Conservation (phyloP, 2,888 invertebrate species). For the Idaea straminata region DNA sequence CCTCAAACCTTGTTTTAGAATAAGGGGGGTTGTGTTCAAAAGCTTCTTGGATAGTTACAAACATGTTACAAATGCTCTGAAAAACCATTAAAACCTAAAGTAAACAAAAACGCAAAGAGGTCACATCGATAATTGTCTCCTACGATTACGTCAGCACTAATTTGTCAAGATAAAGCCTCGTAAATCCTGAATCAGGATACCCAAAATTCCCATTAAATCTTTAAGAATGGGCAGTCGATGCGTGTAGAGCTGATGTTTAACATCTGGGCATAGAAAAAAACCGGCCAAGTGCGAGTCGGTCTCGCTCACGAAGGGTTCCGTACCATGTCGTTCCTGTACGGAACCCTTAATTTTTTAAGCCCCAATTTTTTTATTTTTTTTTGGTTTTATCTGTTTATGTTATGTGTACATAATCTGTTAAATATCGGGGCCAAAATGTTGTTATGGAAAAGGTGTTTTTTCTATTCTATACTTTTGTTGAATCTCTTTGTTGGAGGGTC, state of each 20-base stretch:
- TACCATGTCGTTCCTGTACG: too few species aligned
- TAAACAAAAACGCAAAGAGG: conserved; percentile 1
- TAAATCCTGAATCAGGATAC: conserved; percentile 24
- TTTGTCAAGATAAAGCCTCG: conserved; percentile 30
- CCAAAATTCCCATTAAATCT: conserved; percentile 30
- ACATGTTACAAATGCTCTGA: not conserved
- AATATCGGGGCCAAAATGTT: too few species aligned
- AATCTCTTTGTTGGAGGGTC: not conserved
- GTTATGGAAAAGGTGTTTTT: not conserved
- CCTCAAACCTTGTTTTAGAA: too few species aligned
- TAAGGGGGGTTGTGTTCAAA: too few species aligned
- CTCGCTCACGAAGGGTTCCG: too few species aligned
- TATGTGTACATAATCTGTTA: too few species aligned
- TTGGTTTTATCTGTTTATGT: too few species aligned
- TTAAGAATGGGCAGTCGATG: conserved; percentile 24
- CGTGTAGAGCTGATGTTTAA: conserved; percentile 12
- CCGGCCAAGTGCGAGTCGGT: too few species aligned
- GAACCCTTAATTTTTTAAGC: too few species aligned
- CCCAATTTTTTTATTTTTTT: too few species aligned
- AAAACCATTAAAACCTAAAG: not conserved
- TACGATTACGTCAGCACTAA: conserved; percentile 14
- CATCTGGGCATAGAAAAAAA: too few species aligned
- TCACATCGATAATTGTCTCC: conserved; percentile 5
- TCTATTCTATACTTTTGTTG: not conserved
- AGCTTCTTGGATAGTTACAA: too few species aligned